Percentiles rank a stretch among this genome's conserved stretches.
Evolutionary conservation across 2,797 vertebrate species (phyloP).

Genomic region (Molossus alvarezi): DNA sequence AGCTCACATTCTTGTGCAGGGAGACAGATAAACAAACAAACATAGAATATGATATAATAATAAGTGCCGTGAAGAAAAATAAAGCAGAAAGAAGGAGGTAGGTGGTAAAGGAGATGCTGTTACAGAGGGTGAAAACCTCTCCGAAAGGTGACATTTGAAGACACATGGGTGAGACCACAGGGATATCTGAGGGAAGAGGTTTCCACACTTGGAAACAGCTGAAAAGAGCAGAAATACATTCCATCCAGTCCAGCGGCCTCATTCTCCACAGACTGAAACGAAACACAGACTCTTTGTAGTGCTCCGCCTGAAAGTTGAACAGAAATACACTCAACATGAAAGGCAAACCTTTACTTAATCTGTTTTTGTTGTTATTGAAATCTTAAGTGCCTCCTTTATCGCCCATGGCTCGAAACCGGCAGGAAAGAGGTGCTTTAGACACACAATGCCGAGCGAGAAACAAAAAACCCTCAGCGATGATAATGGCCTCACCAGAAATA

Average conservation of each 20-base stretch:
- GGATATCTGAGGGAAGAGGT: slow-evolving; percentile 63
- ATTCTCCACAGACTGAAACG: slow-evolving; percentile 71
- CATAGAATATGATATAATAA: too few relatives aligned
- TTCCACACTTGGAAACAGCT: slow-evolving; percentile 69
- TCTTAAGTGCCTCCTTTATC: slow-evolving; percentile 79
- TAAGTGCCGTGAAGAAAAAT: not conserved
- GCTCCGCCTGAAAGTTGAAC: slow-evolving; percentile 65
- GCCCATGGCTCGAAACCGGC: slow-evolving; percentile 73
- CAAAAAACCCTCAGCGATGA: slow-evolving; percentile 30
- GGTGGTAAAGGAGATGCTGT: not conserved
- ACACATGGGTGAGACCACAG: slow-evolving; percentile 37
- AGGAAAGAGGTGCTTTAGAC: slow-evolving; percentile 48
- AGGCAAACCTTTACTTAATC: slow-evolving; percentile 80
- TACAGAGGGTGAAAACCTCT: not conserved
- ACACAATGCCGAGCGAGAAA: slow-evolving; percentile 70
- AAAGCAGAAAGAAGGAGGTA: not conserved
- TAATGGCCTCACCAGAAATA: slow-evolving; percentile 74
- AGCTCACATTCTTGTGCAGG: not conserved
- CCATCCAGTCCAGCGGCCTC: slow-evolving; percentile 59
- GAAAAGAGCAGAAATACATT: slow-evolving; percentile 59
- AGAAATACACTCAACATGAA: slow-evolving; percentile 77
- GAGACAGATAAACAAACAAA: not conserved
- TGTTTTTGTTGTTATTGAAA: slow-evolving; percentile 80
- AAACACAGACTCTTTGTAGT: slow-evolving; percentile 81
- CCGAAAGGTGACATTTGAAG: slow-evolving; percentile 21